These are phyloP conservation scores for Nemoura dubitans DNA, from an alignment of 2,888 invertebrate genomes.

Conservation along the genomic window DNA sequence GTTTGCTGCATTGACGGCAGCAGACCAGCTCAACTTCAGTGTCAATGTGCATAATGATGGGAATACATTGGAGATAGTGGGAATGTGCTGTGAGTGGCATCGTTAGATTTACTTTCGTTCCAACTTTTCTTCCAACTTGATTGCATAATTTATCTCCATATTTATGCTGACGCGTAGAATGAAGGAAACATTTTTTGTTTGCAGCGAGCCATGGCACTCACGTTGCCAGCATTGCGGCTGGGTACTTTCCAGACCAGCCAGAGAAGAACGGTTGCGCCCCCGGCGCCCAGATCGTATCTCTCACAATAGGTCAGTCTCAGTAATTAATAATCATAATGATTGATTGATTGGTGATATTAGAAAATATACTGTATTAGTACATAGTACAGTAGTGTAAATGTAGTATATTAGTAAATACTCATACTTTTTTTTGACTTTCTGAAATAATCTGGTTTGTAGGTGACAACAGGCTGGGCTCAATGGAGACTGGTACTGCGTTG, in stretches of 20 bases:
- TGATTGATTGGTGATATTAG: no score
- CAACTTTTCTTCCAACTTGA: no score
- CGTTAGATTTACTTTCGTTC: no score
- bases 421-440: neutral
- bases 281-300: constrained; percentile 91
- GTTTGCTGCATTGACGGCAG: constrained; percentile 76
- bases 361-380: no score
- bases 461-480: constrained; percentile 90
- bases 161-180: no score
- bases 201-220: constrained; percentile 96
- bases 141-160: no score
- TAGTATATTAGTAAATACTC: no score
- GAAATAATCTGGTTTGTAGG: constrained; percentile 58
- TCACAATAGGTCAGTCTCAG: constrained; percentile 82
- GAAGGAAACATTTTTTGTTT: constrained; percentile 52
- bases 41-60: constrained; percentile 93
- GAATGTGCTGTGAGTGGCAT: constrained; percentile 85
- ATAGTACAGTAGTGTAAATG: no score
- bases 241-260: constrained; percentile 84
- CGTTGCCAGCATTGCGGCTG: constrained; percentile 95
- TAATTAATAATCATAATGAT: no score
- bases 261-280: constrained; percentile 95
- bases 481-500: constrained; percentile 96
- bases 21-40: constrained; percentile 86
- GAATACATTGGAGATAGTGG: constrained; percentile 89